phyloP scores from a whole-genome alignment of 2,797 vertebrate genomes.

The Poeciliopsis infans region DNA sequence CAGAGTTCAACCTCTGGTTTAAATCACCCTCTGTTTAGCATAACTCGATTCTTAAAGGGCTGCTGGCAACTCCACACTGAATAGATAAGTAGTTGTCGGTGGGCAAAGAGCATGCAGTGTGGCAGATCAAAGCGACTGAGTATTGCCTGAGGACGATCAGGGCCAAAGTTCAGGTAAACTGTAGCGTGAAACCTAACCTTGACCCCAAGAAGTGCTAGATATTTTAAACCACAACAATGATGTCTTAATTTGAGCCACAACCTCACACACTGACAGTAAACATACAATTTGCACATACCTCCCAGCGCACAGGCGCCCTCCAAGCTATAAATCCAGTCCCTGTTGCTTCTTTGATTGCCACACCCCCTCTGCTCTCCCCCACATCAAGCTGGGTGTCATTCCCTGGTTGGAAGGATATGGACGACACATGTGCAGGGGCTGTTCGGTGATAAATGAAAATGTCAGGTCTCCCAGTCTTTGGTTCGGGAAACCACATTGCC shows the following conservation, averaged over 20 bases:
- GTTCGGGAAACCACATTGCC: constrained; percentile 65
- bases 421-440: constrained; percentile 83
- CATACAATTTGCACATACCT: constrained; percentile 53
- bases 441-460: constrained; percentile 72
- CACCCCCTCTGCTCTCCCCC: constrained; percentile 76
- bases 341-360: constrained; percentile 74
- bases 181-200: constrained; percentile 63
- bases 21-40: constrained; percentile 85
- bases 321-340: constrained; percentile 69
- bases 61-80: constrained; percentile 71
- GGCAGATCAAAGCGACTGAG: constrained; percentile 63
- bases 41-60: constrained; percentile 79
- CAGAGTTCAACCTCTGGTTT: constrained; percentile 85
- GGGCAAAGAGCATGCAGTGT: constrained; percentile 43
- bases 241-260: constrained; percentile 57
- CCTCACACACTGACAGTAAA: constrained; percentile 65
- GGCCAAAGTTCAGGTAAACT: constrained; percentile 67
- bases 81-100: constrained; percentile 77
- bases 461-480: constrained; percentile 43
- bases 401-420: constrained; percentile 82
- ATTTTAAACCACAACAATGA: constrained; percentile 53
- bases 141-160: constrained; percentile 51
- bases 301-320: constrained; percentile 54
- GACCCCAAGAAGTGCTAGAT: constrained; percentile 61
- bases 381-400: constrained; percentile 71